phyloP scores from a whole-genome alignment of 2,888 invertebrate species.

The Euspilapteryx auroguttella region DNA sequence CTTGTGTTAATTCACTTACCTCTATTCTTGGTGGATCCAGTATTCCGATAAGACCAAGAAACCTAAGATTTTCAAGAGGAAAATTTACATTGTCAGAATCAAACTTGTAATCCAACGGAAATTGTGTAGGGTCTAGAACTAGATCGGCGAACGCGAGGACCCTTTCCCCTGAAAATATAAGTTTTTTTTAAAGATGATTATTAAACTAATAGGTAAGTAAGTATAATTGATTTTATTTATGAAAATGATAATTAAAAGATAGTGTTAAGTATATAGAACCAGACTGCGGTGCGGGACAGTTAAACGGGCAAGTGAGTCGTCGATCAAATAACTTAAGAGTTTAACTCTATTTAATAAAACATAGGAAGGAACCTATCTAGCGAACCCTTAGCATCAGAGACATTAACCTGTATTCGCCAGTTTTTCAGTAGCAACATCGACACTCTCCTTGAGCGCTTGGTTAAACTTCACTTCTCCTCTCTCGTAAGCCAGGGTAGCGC shows the following conservation, averaged over 20 bases:
- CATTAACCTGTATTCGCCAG: slow-evolving; percentile 35
- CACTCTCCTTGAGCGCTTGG: slow-evolving; percentile 18
- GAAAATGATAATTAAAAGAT: no score
- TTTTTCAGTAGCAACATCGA: slow-evolving; percentile 22
- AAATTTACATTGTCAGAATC: slow-evolving; percentile 87
- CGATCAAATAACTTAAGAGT: no score
- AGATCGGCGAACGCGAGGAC: slow-evolving; percentile 91
- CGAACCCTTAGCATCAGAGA: no score
- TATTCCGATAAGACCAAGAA: slow-evolving; percentile 95
- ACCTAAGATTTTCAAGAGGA: slow-evolving; percentile 81
- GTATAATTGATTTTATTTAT: no score
- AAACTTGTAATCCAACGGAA: slow-evolving; percentile 84
- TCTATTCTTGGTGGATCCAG: slow-evolving; percentile 84
- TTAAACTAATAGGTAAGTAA: no score
- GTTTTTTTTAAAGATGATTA: no score
- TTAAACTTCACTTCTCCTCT: slow-evolving; percentile 66
- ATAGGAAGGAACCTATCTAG: no score
- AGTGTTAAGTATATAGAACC: no score
- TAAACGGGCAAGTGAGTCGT: no score
- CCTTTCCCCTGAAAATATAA: slow-evolving; percentile 70
- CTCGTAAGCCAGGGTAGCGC: slow-evolving; percentile 79
- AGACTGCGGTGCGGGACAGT: no score
- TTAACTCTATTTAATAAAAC: no score
- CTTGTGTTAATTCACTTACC: no score
- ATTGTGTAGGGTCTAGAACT: slow-evolving; percentile 80